A percentile compares a stretch with the other conserved stretches of the same genome.
These are phyloP conservation scores for Istiophorus platypterus DNA, from an alignment of 2,113 vertebrate genomes.

Conservation along the genomic window DNA sequence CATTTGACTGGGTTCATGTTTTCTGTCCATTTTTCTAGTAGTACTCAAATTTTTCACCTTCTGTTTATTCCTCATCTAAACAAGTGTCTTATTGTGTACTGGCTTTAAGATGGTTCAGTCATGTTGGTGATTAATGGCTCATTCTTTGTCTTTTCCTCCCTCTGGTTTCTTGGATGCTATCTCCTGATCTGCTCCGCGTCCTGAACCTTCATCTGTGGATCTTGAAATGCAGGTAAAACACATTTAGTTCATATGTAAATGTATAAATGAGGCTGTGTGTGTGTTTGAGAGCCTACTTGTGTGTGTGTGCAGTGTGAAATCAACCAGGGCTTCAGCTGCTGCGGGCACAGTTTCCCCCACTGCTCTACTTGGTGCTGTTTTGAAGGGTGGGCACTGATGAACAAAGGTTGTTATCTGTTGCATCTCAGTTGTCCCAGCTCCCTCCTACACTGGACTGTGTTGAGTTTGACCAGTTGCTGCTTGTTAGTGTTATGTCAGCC, in stretches of 20 bases:
- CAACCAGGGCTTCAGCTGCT: neutral
- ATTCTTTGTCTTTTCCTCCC: neutral
- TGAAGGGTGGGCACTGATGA: neutral
- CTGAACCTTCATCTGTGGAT: slow-evolving; percentile 24
- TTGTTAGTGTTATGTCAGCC: slow-evolving; percentile 48
- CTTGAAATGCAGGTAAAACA: slow-evolving; percentile 52
- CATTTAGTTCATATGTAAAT: neutral
- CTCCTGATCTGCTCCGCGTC: slow-evolving; percentile 19
- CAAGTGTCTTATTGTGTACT: neutral
- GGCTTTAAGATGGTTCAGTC: neutral
- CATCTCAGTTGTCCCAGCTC: slow-evolving; percentile 3
- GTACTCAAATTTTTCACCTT: too few species aligned
- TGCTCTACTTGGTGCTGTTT: slow-evolving; percentile 4
- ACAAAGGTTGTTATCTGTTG: neutral
- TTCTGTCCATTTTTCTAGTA: too few species aligned
- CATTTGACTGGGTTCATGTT: neutral
- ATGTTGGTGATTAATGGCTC: neutral
- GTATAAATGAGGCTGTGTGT: neutral
- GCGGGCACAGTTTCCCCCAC: neutral
- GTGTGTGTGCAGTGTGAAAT: neutral
- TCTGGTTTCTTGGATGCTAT: slow-evolving; percentile 7
- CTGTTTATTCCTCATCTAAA: neutral
- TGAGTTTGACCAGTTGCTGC: slow-evolving; percentile 46
- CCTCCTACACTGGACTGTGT: slow-evolving; percentile 14
- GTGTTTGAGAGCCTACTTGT: neutral